Evolutionary conservation across 2,888 invertebrate species (phyloP), one percentile per base, ranked within the genome.

Genomic region (Scaptomyza caliginosa): DNA sequence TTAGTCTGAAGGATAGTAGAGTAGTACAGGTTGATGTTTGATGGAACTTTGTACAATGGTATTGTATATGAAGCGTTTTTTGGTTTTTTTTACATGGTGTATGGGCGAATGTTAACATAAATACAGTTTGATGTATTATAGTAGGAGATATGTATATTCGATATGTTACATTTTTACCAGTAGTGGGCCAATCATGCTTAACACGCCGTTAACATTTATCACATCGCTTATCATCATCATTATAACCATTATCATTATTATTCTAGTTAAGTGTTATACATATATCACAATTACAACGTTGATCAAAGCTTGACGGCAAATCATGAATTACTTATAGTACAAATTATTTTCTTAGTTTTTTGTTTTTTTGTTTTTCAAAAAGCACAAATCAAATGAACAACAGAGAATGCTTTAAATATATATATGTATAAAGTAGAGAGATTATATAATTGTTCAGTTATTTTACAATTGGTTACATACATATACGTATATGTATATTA

Each of bases 111-210:
- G 74, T 71, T 34, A 54, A 64, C 54, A 74, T 38, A 50, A 23
- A 38, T 63, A 57, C 52, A 43, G 43, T 30, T 56, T 63, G 65
- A 69, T 45, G 63, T 62, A 63, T 48, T 65, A 58, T 62, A 73
- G 45, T 45, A 55, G 62, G 6, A 24, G 21, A 23, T 67, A 60
- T 65, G 57, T 56, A 67, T 64, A 64, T 74, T 77, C 71, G 64
- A 46, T 55, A 75, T 74, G 73, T 74, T 63, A 71, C 59, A 71
- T 72, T 77, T 86, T 89, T 90, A 90, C 90, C 90, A 90, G 90
- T 90, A 90, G 91, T 90, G 90, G 90, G 91, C 90, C 90, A 90
- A 90, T 90, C 91, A 91, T 90, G 90, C 90, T 90, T 74, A 77
- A 83, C 79, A 89, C 83, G 90, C 86, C 89, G 77, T 80, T 84